A percentile compares a stretch with the other conserved stretches of the same genome.
Evolutionary conservation across 2,113 vertebrate genomes (phyloP).

Genomic region (Capreolus pygargus): DNA sequence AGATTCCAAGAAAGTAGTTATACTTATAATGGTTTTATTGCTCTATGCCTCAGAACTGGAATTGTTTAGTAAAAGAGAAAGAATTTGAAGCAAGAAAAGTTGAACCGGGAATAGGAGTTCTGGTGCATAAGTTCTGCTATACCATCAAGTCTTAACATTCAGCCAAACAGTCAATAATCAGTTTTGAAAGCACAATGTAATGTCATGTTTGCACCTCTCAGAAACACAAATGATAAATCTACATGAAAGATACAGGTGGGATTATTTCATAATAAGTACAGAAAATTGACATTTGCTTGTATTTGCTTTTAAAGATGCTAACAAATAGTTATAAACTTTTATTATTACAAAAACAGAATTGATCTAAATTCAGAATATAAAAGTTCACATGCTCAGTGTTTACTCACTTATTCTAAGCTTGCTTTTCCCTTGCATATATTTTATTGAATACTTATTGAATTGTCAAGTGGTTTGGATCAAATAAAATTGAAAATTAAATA

Average conservation of each 20-base stretch:
- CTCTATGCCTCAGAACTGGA: background rate
- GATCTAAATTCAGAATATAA: slow-evolving; percentile 43
- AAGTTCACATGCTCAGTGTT: slow-evolving; percentile 24
- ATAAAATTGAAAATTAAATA: slow-evolving; percentile 52
- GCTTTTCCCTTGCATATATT: background rate
- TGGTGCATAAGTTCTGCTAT: background rate
- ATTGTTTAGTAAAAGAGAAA: background rate
- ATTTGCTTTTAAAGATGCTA: background rate
- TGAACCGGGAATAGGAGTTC: background rate
- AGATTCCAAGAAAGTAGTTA: background rate
- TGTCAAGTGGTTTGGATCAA: background rate
- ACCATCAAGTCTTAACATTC: background rate
- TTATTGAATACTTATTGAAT: background rate
- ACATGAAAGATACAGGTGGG: background rate
- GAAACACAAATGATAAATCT: background rate
- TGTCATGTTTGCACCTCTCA: background rate
- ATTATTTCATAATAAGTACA: background rate
- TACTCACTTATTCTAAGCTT: slow-evolving; percentile 34
- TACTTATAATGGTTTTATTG: background rate
- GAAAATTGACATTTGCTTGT: background rate
- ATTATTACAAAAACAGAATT: background rate
- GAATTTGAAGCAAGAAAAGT: background rate
- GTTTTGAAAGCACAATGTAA: background rate
- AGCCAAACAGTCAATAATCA: background rate
- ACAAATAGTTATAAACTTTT: slow-evolving; percentile 49